A percentile compares a stretch with the other conserved stretches of the same genome.
Evolutionary conservation across 1,140 invertebrate species (phyloP).

Genomic region (Akabosia matsudoensis): DNA sequence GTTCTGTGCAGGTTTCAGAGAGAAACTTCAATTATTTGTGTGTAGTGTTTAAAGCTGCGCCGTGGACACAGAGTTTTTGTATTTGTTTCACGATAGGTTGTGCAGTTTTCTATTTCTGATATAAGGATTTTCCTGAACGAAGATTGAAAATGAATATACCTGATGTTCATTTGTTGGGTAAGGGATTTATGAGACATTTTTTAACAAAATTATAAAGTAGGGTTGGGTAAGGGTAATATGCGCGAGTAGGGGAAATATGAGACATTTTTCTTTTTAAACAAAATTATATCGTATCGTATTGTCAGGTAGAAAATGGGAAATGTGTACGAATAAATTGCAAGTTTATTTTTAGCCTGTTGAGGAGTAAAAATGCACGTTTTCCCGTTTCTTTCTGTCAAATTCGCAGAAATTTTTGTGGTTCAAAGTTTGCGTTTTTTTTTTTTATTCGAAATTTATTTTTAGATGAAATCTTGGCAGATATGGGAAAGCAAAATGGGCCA

Average conservation of each 20-base stretch:
- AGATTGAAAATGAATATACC: background rate
- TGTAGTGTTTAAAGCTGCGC: too few species aligned
- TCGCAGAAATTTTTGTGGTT: too few species aligned
- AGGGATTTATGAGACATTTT: too few species aligned
- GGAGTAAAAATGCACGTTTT: too few species aligned
- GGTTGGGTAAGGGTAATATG: too few species aligned
- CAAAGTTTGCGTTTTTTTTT: background rate
- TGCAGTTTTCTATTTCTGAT: background rate
- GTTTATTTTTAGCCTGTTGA: too few species aligned
- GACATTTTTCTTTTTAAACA: too few species aligned
- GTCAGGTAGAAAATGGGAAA: too few species aligned
- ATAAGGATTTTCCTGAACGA: background rate
- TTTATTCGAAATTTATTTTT: constrained; percentile 7
- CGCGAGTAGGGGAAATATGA: background rate
- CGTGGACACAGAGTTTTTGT: too few species aligned
- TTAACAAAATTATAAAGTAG: background rate
- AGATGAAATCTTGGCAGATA: constrained; percentile 21
- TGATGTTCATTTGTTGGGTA: background rate
- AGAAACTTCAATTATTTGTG: too few species aligned
- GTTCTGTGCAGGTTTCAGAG: background rate
- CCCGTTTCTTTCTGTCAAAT: background rate
- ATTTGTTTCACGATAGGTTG: background rate
- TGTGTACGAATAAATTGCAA: too few species aligned
- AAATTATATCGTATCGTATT: too few species aligned
- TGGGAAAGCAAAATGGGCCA: constrained; percentile 4